A percentile compares a stretch with the other conserved stretches of the same genome.
These are phyloP conservation scores for Sporophila hypoxantha DNA, from an alignment of 2,113 vertebrate genomes.

Conservation along the genomic window DNA sequence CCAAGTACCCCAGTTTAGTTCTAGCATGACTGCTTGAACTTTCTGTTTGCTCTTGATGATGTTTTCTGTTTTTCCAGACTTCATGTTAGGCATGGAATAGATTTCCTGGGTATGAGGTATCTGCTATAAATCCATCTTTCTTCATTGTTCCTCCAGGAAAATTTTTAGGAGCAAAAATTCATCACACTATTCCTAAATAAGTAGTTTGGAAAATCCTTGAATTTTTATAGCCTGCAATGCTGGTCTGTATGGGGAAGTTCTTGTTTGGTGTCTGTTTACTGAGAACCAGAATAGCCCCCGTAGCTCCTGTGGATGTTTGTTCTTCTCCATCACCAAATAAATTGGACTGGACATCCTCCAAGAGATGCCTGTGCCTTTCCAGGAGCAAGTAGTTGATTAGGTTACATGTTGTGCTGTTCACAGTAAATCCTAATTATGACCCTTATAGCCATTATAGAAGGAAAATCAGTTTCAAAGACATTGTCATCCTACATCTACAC, in stretches of 20 bases:
- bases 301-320: background rate
- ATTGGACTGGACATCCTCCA: background rate
- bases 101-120: background rate
- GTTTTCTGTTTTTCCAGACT: background rate
- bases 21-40: background rate
- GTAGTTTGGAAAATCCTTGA: background rate
- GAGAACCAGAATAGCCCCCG: background rate
- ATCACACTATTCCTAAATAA: background rate
- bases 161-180: background rate
- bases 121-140: background rate
- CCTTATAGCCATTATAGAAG: background rate
- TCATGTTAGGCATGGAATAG: background rate
- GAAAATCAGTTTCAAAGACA: background rate
- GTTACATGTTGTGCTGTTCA: background rate
- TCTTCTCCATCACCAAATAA: background rate
- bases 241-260: background rate
- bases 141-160: background rate
- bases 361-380: background rate
- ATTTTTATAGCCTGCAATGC: background rate
- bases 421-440: background rate
- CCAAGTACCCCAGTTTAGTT: background rate
- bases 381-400: background rate
- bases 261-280: background rate
- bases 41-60: background rate
- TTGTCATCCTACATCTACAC: background rate